Evolutionary conservation across 2,888 invertebrate species (phyloP), one percentile per base, ranked within the genome.

Genomic region (Epirrhoe alternata): DNA sequence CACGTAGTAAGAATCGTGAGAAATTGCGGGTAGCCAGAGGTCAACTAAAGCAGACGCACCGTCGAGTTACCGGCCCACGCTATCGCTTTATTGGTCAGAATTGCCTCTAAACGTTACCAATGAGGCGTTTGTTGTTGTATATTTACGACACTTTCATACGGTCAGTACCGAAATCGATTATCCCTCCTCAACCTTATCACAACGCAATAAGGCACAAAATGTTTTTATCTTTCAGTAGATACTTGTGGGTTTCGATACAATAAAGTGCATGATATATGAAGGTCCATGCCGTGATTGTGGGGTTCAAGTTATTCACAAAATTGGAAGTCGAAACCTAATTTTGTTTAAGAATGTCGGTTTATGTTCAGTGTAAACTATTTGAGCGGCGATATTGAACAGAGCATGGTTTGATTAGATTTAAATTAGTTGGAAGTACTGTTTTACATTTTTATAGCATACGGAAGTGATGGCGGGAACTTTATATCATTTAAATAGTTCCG

Each of bases 101-200:
- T 93, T 92, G 90, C 86, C 81, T 86, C 88, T 93, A 93, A 92
- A 92, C 88, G 92, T 85, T 92, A 87, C 89, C 90, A 91, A 90
- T 90, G 91, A 90, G 87, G 81, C 87, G 85, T 87, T 87, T 87
- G 87, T 89, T 88, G 87, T 81, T 84, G 87, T 90, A 83, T 90
- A 91, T 92, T 91, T 92, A 92, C 87, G 88, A 84, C 76, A 79
- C 83, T 82, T 74, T 67, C 74, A 69, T 74, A 73, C 71, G 55
- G 59, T 53, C 60, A 47, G 50, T 56, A 57, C 50, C 53, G 2
- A 59, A 63, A 66, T 56, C 54, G 62, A 66, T 57, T 64, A 59
- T 61, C 49, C 57, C 35, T 64, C 58, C 52, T 61, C 45, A 60
- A 66, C 66, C 64, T 61, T 66, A 64, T 47, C 38, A 49, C 60